phyloP scores from a whole-genome alignment of 2,113 vertebrate species.

The Indicator indicator region DNA sequence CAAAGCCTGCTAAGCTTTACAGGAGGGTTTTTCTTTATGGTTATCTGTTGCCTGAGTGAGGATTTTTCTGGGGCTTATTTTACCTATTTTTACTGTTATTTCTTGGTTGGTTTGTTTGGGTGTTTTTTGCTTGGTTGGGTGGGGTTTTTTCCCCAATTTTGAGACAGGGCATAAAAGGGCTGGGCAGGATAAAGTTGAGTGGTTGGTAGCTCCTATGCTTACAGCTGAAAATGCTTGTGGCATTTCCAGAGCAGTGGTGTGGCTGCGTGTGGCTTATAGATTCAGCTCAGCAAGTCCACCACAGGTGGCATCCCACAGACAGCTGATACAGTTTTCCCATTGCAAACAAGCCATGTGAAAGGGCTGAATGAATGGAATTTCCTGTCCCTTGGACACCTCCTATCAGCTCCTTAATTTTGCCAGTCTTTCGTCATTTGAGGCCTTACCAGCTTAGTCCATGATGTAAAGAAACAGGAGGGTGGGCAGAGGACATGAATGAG shows the following conservation, averaged over 20 bases:
- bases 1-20: conserved; percentile 9
- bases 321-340: background rate
- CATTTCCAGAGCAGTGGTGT: background rate
- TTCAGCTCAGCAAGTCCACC: background rate
- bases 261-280: background rate
- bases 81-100: background rate
- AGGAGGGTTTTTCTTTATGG: background rate
- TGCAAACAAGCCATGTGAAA: background rate
- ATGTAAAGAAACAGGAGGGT: background rate
- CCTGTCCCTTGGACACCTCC: background rate
- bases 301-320: background rate
- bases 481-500: background rate
- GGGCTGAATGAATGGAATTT: background rate
- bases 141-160: background rate
- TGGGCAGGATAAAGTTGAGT: background rate
- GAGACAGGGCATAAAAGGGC: background rate
- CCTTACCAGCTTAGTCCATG: background rate
- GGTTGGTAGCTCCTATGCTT: background rate
- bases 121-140: too few relatives aligned
- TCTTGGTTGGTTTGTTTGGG: background rate
- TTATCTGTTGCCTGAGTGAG: background rate
- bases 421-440: background rate
- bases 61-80: background rate
- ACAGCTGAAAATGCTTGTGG: background rate
- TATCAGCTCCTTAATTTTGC: background rate